Conservation (phyloP, 2,888 invertebrate species). For the Lasioglossum calceatum region DNA sequence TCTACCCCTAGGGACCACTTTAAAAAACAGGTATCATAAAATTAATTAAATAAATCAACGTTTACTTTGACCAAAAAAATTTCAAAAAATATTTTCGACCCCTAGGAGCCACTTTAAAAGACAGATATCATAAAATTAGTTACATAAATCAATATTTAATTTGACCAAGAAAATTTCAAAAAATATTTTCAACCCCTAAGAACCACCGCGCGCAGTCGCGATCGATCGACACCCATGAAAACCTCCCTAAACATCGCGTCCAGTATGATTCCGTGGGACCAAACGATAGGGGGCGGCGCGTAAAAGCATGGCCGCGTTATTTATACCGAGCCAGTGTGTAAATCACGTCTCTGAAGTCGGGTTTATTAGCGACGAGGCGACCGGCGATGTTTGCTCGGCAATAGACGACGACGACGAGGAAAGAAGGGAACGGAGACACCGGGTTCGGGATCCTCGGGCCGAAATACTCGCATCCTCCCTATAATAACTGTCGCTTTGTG, state of each 20-base stretch:
- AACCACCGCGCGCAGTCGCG: neutral
- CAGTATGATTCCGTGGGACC: neutral
- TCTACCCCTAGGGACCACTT: neutral
- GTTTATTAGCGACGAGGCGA: slow-evolving; percentile 68
- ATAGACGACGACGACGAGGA: slow-evolving; percentile 51
- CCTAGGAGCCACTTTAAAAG: neutral
- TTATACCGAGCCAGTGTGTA: slow-evolving; percentile 55
- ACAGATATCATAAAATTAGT: no score
- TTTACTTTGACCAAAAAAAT: no score
- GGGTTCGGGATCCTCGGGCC: slow-evolving; percentile 45
- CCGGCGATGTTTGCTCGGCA: slow-evolving; percentile 62
- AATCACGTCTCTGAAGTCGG: slow-evolving; percentile 66
- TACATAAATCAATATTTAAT: no score
- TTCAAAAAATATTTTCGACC: neutral
- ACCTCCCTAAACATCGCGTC: neutral
- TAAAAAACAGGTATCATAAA: no score
- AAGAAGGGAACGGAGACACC: slow-evolving; percentile 46
- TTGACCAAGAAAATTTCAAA: no score
- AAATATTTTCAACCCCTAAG: neutral
- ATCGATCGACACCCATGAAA: neutral
- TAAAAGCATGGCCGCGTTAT: slow-evolving; percentile 54
- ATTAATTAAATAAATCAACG: no score
- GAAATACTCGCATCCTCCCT: slow-evolving; percentile 49
- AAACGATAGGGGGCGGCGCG: neutral
- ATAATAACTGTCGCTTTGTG: slow-evolving; percentile 66